Base-by-base conservation (phyloP, 2,797 vertebrate genomes). In the Tolypeutes matacus region DNA sequence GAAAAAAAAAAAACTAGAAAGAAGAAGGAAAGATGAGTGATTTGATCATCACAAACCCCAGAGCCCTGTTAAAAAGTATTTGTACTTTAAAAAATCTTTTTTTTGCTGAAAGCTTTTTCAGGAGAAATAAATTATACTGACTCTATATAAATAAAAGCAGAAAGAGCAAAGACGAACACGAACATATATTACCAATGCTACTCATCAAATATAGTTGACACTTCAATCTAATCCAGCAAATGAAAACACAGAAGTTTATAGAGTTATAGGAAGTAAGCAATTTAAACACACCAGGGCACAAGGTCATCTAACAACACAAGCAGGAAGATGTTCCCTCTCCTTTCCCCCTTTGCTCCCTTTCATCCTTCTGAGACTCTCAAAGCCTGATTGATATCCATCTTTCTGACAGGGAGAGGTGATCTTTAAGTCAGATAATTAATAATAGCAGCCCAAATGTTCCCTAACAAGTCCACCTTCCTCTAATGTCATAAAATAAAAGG, bases 151-250 rank as follows among this genome's bases (percentile, higher is more conserved):
- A 98, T 98, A 98, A 98, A 98, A 98, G 97, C 97, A 97, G 97
- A 98, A 98, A 98, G 97, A 98, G 96, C 98, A 98, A 98, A 98
- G 98, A 98, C 93, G 97, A 98, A 98, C 98, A 97, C 98, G 98
- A 98, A 98, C 98, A 98, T 98, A 98, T 98, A 98, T 98, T 98
- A 98, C 98, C 95, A 97, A 98, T 91, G 97, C 95, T 98, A 98
- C 98, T 98, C 98, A 98, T 98, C 98, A 98, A 97, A 98, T 98
- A 90, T 97, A 98, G 98, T 98, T 98, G 98, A 98, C 98, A 98
- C 98, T 98, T 98, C 98, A 98, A 98, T 98, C 98, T 98, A 98
- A 98, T 98, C 98, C 97, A n/a, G 98, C 98, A 98, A 98, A 98
- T 98, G 98, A 98, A 98, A 98, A 98, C 98, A 98, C 98, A 98